Percentiles rank a stretch among this genome's conserved stretches.
phyloP scores from a whole-genome alignment of 1,140 invertebrate species.

The Drosophila ficusphila region DNA sequence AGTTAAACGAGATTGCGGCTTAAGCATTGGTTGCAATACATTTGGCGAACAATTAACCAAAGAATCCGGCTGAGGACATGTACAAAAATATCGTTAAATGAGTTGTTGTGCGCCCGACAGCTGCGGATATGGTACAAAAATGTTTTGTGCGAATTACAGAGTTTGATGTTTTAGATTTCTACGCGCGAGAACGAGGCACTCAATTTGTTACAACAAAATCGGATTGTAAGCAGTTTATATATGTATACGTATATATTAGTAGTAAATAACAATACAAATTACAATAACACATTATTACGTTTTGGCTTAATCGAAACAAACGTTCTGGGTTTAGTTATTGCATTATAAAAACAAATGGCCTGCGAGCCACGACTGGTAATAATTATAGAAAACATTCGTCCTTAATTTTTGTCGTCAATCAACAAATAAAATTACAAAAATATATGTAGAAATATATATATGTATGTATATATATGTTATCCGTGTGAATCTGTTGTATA shows the following conservation, averaged over 20 bases:
- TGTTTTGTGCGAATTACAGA: constrained; percentile 17
- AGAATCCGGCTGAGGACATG: constrained; percentile 12
- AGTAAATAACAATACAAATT: constrained; percentile 83
- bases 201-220: constrained; percentile 72
- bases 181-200: constrained; percentile 74
- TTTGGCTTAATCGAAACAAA: constrained; percentile 80
- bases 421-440: constrained; percentile 80
- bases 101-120: constrained; percentile 67
- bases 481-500: constrained; percentile 37
- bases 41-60: constrained; percentile 46
- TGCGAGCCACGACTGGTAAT: constrained; percentile 55
- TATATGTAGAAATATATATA: constrained; percentile 62
- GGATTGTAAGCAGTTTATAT: constrained; percentile 59
- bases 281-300: constrained; percentile 79
- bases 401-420: constrained; percentile 66
- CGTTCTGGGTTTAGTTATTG: constrained; percentile 65
- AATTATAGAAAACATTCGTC: constrained; percentile 58
- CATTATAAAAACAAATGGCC: constrained; percentile 63
- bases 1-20: constrained; percentile 62
- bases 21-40: constrained; percentile 45
- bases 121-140: constrained; percentile 18
- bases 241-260: constrained; percentile 64
- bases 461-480: constrained; percentile 45
- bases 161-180: constrained; percentile 49
- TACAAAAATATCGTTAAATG: constrained; percentile 50